Evolutionary conservation across 2,113 vertebrate genomes (phyloP).

Genomic region (Anser brachyrhynchus): DNA sequence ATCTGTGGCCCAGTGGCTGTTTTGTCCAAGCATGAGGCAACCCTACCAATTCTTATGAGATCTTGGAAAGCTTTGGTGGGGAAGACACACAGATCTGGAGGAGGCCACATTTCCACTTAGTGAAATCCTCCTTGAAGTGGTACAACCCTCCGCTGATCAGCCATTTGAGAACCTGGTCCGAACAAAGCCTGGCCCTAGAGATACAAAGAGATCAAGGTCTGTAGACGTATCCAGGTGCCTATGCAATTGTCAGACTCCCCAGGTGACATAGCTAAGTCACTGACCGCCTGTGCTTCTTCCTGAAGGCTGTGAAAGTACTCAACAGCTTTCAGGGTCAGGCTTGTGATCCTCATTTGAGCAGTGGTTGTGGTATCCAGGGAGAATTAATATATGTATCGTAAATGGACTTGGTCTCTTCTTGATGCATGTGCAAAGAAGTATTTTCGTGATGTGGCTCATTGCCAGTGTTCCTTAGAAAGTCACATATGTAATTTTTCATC

Average conservation of each 20-base stretch:
- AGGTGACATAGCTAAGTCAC: neutral
- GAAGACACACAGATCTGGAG: neutral
- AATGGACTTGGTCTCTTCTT: neutral
- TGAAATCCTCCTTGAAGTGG: neutral
- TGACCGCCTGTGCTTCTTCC: neutral
- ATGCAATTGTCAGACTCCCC: neutral
- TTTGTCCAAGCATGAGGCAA: neutral
- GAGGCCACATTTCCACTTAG: neutral
- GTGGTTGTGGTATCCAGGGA: neutral
- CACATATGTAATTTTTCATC: slow-evolving; percentile 13
- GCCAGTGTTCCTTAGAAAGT: slow-evolving; percentile 55
- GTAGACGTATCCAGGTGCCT: neutral
- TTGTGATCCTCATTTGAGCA: neutral
- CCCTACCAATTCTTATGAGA: neutral
- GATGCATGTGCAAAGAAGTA: neutral
- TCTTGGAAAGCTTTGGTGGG: neutral
- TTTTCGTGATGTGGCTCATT: slow-evolving; percentile 42
- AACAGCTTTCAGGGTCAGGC: neutral
- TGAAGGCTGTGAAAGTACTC: neutral
- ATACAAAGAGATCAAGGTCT: neutral
- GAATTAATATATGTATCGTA: neutral
- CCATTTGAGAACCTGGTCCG: neutral
- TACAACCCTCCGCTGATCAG: neutral
- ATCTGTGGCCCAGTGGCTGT: neutral
- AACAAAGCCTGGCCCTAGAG: neutral